phyloP scores from a whole-genome alignment of 2,888 invertebrate species.

The Nipponacmea schrenckii region DNA sequence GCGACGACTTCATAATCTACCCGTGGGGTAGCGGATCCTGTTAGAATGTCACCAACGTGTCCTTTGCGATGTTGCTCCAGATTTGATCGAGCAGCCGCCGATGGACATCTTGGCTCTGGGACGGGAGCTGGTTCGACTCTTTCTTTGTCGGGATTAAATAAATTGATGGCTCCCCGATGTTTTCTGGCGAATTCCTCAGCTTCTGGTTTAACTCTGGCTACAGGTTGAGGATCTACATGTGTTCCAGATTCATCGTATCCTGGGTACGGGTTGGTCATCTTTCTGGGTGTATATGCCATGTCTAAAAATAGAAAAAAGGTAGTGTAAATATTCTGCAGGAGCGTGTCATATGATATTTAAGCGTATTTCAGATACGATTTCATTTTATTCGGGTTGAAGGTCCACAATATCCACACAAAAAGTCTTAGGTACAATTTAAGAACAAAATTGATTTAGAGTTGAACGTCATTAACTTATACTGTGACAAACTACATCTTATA shows the following conservation, averaged over 20 bases:
- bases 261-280: conserved; percentile 44
- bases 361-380: too few relatives aligned
- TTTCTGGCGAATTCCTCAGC: conserved; percentile 54
- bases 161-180: conserved; percentile 47
- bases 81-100: conserved; percentile 42
- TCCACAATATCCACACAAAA: too few relatives aligned
- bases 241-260: conserved; percentile 45
- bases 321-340: too few relatives aligned
- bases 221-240: conserved; percentile 42
- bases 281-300: conserved; percentile 6
- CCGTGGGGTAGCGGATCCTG: conserved; percentile 46
- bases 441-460: too few relatives aligned
- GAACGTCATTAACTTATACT: too few relatives aligned
- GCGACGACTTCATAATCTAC: conserved; percentile 40
- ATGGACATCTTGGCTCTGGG: conserved; percentile 45
- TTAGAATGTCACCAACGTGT: conserved; percentile 43
- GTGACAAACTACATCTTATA: too few relatives aligned
- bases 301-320: not conserved
- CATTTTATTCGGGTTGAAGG: too few relatives aligned
- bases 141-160: conserved; percentile 42
- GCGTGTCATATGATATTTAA: too few relatives aligned
- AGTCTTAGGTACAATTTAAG: too few relatives aligned
- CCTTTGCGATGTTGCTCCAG: conserved; percentile 51
- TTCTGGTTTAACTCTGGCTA: conserved; percentile 54
- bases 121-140: conserved; percentile 35